phyloP scores from a whole-genome alignment of 2,888 invertebrate species.

The Nephrocerus scutellatus region DNA sequence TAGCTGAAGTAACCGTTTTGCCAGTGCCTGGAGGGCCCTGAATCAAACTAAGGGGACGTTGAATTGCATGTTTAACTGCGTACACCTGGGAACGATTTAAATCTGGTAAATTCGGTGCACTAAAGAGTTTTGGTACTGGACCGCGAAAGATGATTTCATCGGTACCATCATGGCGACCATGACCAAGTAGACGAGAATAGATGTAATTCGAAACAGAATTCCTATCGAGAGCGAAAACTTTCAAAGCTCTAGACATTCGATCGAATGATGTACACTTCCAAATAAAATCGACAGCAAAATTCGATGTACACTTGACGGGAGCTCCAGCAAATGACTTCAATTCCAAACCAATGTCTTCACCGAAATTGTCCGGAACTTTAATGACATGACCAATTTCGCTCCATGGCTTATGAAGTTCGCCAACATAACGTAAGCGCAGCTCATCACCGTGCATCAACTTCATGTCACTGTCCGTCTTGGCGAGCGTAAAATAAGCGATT shows the following conservation, averaged over 20 bases:
- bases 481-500: conserved; percentile 93
- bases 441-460: conserved; percentile 99
- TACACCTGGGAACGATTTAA: conserved; percentile 96
- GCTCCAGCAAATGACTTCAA: conserved; percentile 86
- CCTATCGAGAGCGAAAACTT: conserved; percentile 94
- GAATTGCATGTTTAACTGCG: conserved; percentile 96
- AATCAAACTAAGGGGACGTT: conserved; percentile 90
- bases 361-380: conserved; percentile 90
- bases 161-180: conserved; percentile 89
- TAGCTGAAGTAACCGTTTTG: conserved; percentile 98
- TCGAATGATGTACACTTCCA: conserved; percentile 99
- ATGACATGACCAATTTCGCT: conserved; percentile 97
- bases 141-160: conserved; percentile 85
- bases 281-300: conserved; percentile 97
- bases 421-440: conserved; percentile 82
- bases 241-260: conserved; percentile 90
- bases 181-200: conserved; percentile 91
- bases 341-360: conserved; percentile 97
- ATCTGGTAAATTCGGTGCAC: conserved; percentile 95
- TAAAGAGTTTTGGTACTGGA: conserved; percentile 91
- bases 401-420: conserved; percentile 92
- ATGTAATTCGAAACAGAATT: conserved; percentile 96
- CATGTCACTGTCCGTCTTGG: conserved; percentile 98
- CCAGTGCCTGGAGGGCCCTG: conserved; percentile 88
- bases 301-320: conserved; percentile 87